A percentile compares a stretch with the other conserved stretches of the same genome.
phyloP scores from a whole-genome alignment of 2,888 invertebrate species.

The Pycnomerus fuliginosus region DNA sequence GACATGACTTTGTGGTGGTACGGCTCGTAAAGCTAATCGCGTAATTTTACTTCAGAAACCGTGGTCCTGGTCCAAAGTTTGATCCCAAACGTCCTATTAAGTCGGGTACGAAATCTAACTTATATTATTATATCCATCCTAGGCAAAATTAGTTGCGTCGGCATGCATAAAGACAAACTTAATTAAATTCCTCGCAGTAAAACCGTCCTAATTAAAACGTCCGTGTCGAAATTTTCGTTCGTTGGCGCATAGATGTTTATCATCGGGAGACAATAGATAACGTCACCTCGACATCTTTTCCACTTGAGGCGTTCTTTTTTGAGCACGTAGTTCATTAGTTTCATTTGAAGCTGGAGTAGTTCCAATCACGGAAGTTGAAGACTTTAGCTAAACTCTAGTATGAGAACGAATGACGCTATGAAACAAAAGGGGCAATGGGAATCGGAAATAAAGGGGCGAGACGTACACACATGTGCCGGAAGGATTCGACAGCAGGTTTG shows the following conservation, averaged over 20 bases:
- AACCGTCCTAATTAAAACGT: conserved; percentile 27
- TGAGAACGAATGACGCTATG: conserved; percentile 12
- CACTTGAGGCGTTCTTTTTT: conserved; percentile 25
- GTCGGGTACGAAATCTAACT: conserved; percentile 19
- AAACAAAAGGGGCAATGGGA: conserved; percentile 32
- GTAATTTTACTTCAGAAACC: conserved; percentile 22
- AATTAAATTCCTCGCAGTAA: conserved; percentile 25
- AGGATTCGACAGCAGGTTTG: conserved; percentile 45
- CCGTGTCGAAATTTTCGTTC: conserved; percentile 23
- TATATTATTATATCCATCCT: conserved; percentile 24
- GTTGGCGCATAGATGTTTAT: conserved; percentile 20
- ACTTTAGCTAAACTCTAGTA: conserved; percentile 21
- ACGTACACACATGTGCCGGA: conserved; percentile 37
- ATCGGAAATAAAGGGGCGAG: conserved; percentile 31
- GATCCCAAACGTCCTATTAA: conserved; percentile 25
- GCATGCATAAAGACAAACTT: conserved; percentile 26
- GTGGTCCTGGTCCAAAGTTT: conserved; percentile 17
- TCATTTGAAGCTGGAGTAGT: conserved; percentile 37
- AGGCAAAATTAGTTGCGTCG: conserved; percentile 23
- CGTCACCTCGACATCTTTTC: neutral
- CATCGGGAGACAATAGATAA: conserved; percentile 11
- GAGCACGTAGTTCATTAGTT: conserved; percentile 43
- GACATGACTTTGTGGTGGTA: too few relatives aligned
- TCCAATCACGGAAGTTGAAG: conserved; percentile 36
- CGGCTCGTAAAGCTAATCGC: too few relatives aligned